phyloP scores from a whole-genome alignment of 2,888 invertebrate genomes.

The Pteria penguin region DNA sequence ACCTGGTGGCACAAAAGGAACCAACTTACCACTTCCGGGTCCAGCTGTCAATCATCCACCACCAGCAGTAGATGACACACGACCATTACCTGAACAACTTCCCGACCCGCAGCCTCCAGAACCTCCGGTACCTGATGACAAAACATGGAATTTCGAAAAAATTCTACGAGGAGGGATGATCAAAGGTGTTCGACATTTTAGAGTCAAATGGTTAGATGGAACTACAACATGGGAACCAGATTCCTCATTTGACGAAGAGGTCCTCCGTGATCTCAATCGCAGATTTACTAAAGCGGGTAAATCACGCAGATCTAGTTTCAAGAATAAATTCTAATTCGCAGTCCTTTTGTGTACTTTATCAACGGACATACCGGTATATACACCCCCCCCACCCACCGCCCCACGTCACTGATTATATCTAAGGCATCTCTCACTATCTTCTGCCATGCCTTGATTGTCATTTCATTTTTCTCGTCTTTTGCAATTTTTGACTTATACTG shows the following conservation, averaged over 20 bases:
- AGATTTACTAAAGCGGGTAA: neutral
- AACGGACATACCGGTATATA: too few relatives aligned
- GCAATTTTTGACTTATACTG: too few relatives aligned
- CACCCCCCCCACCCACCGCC: too few relatives aligned
- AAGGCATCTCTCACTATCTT: too few relatives aligned
- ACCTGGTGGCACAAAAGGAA: neutral
- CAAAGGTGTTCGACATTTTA: neutral
- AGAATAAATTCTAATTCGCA: neutral
- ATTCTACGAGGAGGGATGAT: neutral
- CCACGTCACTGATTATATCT: too few relatives aligned
- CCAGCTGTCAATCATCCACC: neutral
- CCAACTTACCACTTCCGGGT: neutral
- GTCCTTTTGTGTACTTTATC: too few relatives aligned
- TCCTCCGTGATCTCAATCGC: neutral
- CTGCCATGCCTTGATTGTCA: too few relatives aligned
- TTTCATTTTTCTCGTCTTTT: too few relatives aligned
- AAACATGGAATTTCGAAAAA: conserved; percentile 12
- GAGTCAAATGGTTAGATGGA: conserved; percentile 5
- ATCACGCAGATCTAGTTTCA: conserved; percentile 1
- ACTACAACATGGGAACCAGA: conserved; percentile 11
- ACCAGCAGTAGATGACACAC: neutral
- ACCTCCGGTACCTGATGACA: neutral
- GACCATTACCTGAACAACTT: neutral
- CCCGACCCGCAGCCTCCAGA: neutral
- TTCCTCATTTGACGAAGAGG: neutral